phyloP scores from a whole-genome alignment of 30 jellyfish, hydroid and myxozoan genomes.

The Hydra vulgaris region DNA sequence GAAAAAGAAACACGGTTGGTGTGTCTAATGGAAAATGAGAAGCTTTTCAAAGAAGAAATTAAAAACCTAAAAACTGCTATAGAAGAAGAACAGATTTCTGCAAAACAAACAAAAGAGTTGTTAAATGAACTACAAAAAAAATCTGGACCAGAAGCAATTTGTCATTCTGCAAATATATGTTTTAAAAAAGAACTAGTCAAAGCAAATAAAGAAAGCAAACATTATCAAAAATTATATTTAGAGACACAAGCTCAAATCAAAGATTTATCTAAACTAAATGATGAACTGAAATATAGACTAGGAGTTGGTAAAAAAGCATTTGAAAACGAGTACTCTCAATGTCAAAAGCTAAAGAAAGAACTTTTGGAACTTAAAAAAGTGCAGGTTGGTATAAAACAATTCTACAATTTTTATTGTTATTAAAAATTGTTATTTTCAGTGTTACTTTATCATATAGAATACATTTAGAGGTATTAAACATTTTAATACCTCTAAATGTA shows the following conservation, averaged over 20 bases:
- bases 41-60: not conserved
- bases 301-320: slow-evolving; percentile 64
- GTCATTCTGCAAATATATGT: slow-evolving; percentile 52
- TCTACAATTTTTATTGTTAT: too few relatives aligned
- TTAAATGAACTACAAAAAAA: not conserved
- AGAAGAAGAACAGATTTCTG: not conserved
- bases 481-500: too few relatives aligned
- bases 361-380: not conserved
- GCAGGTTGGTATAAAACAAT: not conserved
- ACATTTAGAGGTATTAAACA: too few relatives aligned
- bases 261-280: slow-evolving; percentile 20
- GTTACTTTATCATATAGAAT: too few relatives aligned
- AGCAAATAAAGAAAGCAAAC: slow-evolving; percentile 41
- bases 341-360: slow-evolving; percentile 35
- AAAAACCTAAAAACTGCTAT: not conserved
- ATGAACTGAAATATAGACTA: slow-evolving; percentile 54
- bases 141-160: slow-evolving; percentile 64
- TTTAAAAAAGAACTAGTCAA: slow-evolving; percentile 47
- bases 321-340: slow-evolving; percentile 37
- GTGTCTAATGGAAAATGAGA: not conserved
- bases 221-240: slow-evolving; percentile 6
- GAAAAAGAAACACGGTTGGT: not conserved
- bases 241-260: not conserved
- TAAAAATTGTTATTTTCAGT: too few relatives aligned
- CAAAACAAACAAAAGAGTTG: not conserved